Percentiles rank a stretch among this genome's conserved stretches.
Evolutionary conservation across 2,888 invertebrate genomes (phyloP).

Genomic region (Anoplius nigerrimus): DNA sequence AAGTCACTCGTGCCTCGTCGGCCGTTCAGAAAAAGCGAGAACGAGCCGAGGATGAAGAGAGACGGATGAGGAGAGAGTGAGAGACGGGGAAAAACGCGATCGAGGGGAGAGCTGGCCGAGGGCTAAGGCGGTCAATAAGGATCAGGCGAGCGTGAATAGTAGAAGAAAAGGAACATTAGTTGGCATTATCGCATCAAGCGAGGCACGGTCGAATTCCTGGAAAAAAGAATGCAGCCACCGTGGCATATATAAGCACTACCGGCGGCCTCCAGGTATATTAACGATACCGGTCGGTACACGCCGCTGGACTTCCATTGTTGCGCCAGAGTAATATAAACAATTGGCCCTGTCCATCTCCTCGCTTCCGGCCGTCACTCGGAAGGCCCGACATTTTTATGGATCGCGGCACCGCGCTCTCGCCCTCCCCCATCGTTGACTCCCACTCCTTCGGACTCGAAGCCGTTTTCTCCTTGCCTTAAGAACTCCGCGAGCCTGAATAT

Average conservation of each 20-base stretch:
- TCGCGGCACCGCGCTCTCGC: constrained; percentile 61
- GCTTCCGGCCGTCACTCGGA: constrained; percentile 74
- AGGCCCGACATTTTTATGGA: constrained; percentile 73
- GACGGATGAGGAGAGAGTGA: background rate
- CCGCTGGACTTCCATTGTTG: constrained; percentile 68
- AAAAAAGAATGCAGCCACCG: constrained; percentile 60
- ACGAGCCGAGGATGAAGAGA: background rate
- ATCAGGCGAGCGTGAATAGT: constrained; percentile 61
- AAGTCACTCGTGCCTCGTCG: background rate
- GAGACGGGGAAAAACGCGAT: background rate
- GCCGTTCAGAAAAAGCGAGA: background rate
- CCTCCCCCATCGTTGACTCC: constrained; percentile 29
- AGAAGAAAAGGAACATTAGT: constrained; percentile 62
- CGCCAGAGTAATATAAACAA: constrained; percentile 72
- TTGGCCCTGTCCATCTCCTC: constrained; percentile 73
- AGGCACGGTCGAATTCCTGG: constrained; percentile 70
- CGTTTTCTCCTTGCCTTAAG: constrained; percentile 48
- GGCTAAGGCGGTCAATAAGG: constrained; percentile 42
- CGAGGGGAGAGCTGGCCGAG: constrained; percentile 3
- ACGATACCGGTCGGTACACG: constrained; percentile 55
- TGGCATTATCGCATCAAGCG: constrained; percentile 53
- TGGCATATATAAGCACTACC: constrained; percentile 47
- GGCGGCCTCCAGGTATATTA: constrained; percentile 30
- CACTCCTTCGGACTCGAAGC: constrained; percentile 18
- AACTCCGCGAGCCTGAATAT: constrained; percentile 56